These are phyloP conservation scores for Zaprionus tsacasi DNA, from an alignment of 1,140 invertebrate genomes.

Conservation along the genomic window DNA sequence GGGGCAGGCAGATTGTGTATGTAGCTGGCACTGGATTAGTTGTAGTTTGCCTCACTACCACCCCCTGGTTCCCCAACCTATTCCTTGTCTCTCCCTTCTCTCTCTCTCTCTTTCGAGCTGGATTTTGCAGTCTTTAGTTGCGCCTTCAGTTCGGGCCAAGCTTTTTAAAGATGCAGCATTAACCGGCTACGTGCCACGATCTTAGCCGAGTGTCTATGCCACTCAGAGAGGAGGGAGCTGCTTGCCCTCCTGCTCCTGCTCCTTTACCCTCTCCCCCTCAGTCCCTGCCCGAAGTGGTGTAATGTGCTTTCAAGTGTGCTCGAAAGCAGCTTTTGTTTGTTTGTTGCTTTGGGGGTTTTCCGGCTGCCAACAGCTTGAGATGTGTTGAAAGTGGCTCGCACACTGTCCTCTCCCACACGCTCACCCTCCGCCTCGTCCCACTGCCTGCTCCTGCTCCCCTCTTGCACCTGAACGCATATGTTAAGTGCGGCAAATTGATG, in stretches of 20 bases:
- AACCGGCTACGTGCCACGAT: slow-evolving; percentile 67
- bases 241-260: background rate
- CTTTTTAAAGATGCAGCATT: slow-evolving; percentile 81
- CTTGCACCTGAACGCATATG: slow-evolving; percentile 63
- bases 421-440: slow-evolving; percentile 2
- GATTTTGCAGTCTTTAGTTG: slow-evolving; percentile 36
- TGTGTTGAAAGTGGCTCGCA: slow-evolving; percentile 62
- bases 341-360: slow-evolving; percentile 27
- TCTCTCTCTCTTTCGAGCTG: background rate
- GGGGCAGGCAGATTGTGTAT: background rate
- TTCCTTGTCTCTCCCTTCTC: background rate
- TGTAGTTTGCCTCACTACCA: slow-evolving; percentile 52
- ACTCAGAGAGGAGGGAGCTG: background rate
- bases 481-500: slow-evolving; percentile 73
- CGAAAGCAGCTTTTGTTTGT: slow-evolving; percentile 55
- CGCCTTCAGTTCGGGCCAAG: slow-evolving; percentile 9
- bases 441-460: background rate
- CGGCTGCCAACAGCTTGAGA: slow-evolving; percentile 52
- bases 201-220: slow-evolving; percentile 7
- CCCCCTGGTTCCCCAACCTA: background rate
- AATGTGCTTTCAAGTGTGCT: slow-evolving; percentile 73
- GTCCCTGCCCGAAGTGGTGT: slow-evolving; percentile 44
- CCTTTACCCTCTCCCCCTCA: background rate
- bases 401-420: too few species aligned
- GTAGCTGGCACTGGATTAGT: slow-evolving; percentile 72